Conservation (phyloP, 2,888 invertebrate genomes). For the Euzetes globulus region DNA sequence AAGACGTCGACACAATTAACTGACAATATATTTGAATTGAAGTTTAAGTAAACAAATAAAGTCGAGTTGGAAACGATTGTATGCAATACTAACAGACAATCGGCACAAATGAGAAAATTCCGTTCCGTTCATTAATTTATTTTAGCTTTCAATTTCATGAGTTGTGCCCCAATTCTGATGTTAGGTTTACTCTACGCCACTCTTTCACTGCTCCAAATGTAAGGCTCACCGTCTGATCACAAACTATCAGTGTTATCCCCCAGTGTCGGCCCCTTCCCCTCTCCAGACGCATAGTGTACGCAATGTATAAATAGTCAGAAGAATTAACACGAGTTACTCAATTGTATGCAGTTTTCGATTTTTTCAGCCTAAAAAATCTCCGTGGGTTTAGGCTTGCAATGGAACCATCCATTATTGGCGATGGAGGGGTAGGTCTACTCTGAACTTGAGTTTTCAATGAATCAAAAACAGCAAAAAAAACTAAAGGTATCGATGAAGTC, state of each 20-base stretch:
- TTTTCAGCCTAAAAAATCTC: constrained; percentile 25
- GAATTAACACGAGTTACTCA: constrained; percentile 24
- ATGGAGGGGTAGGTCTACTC: constrained; percentile 1
- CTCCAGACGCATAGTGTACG: not conserved
- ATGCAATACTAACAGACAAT: not conserved
- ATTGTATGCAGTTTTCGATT: constrained; percentile 24
- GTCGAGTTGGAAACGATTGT: not conserved
- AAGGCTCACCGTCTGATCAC: constrained; percentile 11
- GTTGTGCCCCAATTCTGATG: not conserved
- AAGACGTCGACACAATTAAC: not conserved
- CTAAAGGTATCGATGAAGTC: constrained; percentile 5
- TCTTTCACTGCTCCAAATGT: not conserved
- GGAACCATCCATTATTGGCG: constrained; percentile 3
- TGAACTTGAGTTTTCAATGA: not conserved
- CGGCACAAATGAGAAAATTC: not conserved
- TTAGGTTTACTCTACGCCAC: not conserved
- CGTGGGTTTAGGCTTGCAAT: not conserved
- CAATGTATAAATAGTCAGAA: constrained; percentile 17
- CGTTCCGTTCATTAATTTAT: constrained; percentile 20
- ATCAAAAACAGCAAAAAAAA: not conserved
- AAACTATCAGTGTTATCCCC: not conserved
- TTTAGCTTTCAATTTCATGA: constrained; percentile 16
- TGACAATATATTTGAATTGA: constrained; percentile 7
- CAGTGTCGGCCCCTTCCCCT: not conserved
- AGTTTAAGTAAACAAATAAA: constrained; percentile 22